Evolutionary conservation across 2,797 vertebrate genomes (phyloP).

Genomic region (Tympanoctomys barrerae): DNA sequence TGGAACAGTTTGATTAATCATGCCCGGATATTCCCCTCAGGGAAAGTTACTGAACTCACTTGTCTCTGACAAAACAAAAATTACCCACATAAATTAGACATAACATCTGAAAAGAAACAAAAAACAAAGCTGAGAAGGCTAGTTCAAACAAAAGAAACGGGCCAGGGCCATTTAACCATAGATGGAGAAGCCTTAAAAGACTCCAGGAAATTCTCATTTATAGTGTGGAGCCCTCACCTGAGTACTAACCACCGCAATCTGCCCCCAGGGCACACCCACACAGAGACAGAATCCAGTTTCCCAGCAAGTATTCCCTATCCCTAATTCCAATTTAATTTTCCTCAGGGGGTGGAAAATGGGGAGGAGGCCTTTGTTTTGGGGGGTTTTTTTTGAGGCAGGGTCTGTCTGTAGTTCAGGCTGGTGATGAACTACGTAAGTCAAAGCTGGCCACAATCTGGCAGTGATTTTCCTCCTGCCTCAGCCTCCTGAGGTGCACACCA

Average conservation of each 20-base stretch:
- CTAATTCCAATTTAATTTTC: slow-evolving; percentile 53
- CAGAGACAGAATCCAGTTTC: slow-evolving; percentile 11
- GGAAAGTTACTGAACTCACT: slow-evolving; percentile 44
- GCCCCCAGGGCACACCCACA: not conserved
- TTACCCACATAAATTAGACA: slow-evolving; percentile 1
- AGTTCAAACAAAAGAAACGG: slow-evolving; percentile 58
- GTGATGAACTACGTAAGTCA: not conserved
- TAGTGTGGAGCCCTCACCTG: not conserved
- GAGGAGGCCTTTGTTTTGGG: not conserved
- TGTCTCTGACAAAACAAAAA: slow-evolving; percentile 57
- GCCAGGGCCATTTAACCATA: not conserved
- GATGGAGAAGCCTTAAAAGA: not conserved
- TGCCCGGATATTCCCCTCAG: not conserved
- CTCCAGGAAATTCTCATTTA: not conserved
- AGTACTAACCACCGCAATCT: slow-evolving; percentile 34
- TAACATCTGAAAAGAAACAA: slow-evolving; percentile 40
- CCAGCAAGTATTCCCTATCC: not conserved
- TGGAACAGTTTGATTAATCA: slow-evolving; percentile 25
- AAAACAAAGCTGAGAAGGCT: not conserved
- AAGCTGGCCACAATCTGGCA: not conserved
- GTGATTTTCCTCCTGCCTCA: not conserved
- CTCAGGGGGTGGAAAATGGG: no score
- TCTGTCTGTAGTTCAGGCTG: not conserved
- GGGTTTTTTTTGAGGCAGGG: not conserved
- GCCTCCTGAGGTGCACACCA: not conserved